Conservation (phyloP, 1,140 invertebrate genomes). For the Drosophila tristis region DNA sequence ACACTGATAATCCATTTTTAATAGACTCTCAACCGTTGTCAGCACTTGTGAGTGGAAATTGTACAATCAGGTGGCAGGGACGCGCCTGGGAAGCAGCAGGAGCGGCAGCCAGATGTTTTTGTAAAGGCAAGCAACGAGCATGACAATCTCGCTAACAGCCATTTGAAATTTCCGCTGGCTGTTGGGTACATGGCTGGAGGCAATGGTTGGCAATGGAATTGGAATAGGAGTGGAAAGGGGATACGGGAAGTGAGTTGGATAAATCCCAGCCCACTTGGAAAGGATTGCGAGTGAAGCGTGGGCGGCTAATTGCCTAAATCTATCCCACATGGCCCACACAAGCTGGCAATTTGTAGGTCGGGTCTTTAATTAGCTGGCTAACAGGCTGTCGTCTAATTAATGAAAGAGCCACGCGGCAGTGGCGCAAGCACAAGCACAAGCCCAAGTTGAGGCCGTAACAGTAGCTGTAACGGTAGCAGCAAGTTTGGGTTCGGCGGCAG, state of each 20-base stretch:
- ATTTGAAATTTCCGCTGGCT: constrained; percentile 35
- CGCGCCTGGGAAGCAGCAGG: not conserved
- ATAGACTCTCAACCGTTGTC: constrained; percentile 63
- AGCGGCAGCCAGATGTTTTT: constrained; percentile 24
- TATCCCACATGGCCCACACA: constrained; percentile 72
- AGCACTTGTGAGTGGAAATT: constrained; percentile 58
- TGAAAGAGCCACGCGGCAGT: constrained; percentile 29
- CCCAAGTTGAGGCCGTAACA: constrained; percentile 22
- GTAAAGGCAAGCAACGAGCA: constrained; percentile 31
- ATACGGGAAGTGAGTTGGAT: constrained; percentile 5
- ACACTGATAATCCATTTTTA: constrained; percentile 63
- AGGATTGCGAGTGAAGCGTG: constrained; percentile 21
- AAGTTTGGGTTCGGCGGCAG: not conserved
- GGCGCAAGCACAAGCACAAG: constrained; percentile 2
- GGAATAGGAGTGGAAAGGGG: constrained; percentile 1
- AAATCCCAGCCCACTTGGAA: constrained; percentile 21
- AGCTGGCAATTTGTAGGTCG: constrained; percentile 68
- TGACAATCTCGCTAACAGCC: constrained; percentile 19
- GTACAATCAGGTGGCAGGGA: constrained; percentile 45
- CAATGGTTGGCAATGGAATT: too few relatives aligned
- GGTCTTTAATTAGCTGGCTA: constrained; percentile 64
- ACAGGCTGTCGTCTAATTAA: constrained; percentile 62
- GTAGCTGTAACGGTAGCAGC: not conserved
- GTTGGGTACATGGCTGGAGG: not conserved
- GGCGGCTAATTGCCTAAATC: constrained; percentile 71